These are phyloP conservation scores for Scaptomyza tumidula DNA, from an alignment of 2,888 invertebrate genomes.

Conservation along the genomic window DNA sequence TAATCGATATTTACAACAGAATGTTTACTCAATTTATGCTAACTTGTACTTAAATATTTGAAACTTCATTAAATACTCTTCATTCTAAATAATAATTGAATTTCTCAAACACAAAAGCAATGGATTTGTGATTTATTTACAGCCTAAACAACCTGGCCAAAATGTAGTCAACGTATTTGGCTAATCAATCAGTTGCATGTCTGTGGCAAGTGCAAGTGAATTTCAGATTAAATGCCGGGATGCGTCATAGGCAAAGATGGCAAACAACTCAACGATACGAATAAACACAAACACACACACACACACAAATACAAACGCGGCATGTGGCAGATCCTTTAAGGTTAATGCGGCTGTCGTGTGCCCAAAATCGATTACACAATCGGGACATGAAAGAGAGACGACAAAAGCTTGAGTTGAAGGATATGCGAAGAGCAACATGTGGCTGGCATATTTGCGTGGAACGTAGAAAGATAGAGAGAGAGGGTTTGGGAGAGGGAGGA, in stretches of 20 bases:
- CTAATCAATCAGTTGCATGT: slow-evolving; percentile 47
- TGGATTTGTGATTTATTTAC: neutral
- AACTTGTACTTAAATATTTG: neutral
- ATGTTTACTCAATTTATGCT: no score
- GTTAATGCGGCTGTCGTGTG: slow-evolving; percentile 52
- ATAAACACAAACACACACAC: slow-evolving; percentile 7
- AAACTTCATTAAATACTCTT: neutral
- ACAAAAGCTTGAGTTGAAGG: slow-evolving; percentile 4
- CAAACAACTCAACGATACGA: slow-evolving; percentile 1
- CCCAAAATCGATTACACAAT: slow-evolving; percentile 67
- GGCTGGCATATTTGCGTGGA: slow-evolving; percentile 5
- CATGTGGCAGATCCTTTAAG: slow-evolving; percentile 34
- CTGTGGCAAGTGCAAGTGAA: slow-evolving; percentile 33
- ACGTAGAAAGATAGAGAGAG: neutral
- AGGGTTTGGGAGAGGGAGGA: no score
- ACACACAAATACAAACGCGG: slow-evolving; percentile 4
- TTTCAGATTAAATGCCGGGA: slow-evolving; percentile 26
- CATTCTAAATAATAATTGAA: neutral
- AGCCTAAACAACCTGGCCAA: neutral
- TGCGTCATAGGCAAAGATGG: slow-evolving; percentile 15
- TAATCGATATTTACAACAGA: no score
- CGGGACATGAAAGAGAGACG: slow-evolving; percentile 22
- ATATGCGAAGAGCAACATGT: slow-evolving; percentile 46
- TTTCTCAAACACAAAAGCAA: neutral
- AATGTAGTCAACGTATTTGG: slow-evolving; percentile 30